Evolutionary conservation across 2,113 vertebrate genomes (phyloP).

Genomic region (Oophaga pumilio): DNA sequence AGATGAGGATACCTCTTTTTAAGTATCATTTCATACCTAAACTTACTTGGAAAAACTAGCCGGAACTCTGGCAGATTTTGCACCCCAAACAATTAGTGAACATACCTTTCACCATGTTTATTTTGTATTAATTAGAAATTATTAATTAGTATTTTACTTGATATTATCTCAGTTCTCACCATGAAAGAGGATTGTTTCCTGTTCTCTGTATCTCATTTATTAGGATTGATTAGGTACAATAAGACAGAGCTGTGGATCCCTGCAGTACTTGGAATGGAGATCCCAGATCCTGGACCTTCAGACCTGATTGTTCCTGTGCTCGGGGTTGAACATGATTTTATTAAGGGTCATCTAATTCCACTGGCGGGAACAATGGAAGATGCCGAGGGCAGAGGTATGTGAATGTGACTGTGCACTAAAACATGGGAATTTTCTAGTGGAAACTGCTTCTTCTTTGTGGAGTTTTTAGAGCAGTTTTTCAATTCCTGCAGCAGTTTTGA

Average conservation of each 20-base stretch:
- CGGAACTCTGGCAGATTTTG: too few relatives aligned
- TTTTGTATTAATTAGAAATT: background rate
- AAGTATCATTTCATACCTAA: too few relatives aligned
- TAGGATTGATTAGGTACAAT: conserved; percentile 78
- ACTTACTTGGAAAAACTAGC: too few relatives aligned
- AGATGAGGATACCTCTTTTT: too few relatives aligned
- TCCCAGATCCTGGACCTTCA: conserved; percentile 85
- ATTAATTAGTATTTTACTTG: background rate
- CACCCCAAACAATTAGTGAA: too few relatives aligned
- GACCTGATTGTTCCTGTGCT: conserved; percentile 82
- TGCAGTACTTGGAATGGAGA: conserved; percentile 83
- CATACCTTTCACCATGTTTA: too few relatives aligned
- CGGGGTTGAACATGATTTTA: conserved; percentile 74
- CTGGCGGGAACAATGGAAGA: conserved; percentile 89
- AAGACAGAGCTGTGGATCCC: conserved; percentile 74
- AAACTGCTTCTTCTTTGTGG: too few relatives aligned
- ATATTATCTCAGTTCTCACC: background rate
- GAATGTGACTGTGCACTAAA: background rate
- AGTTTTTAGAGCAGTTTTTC: too few relatives aligned
- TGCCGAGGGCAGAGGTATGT: conserved; percentile 78
- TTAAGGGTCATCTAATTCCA: conserved; percentile 68
- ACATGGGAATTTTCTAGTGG: too few relatives aligned
- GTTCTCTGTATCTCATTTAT: background rate
- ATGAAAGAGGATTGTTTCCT: background rate
- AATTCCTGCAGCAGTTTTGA: too few relatives aligned